A percentile compares a stretch with the other conserved stretches of the same genome.
Evolutionary conservation across 92 coral and sea anemone genomes (phyloP).

Genomic region (Umimayanthus kanabou): DNA sequence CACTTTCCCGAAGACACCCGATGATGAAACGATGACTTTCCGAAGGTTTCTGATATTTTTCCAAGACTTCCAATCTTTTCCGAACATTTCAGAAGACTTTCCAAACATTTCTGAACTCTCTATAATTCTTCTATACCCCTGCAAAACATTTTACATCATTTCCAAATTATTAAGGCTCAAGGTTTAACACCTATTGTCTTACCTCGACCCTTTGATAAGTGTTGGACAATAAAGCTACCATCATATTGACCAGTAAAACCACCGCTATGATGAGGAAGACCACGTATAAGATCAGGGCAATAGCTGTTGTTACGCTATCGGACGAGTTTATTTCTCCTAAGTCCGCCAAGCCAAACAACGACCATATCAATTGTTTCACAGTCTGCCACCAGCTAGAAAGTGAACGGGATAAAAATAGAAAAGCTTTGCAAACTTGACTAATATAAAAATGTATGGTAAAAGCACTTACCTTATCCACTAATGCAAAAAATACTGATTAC

Average conservation of each 20-base stretch:
- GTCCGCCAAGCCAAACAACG: not conserved
- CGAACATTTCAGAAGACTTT: no score
- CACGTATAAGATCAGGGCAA: not conserved
- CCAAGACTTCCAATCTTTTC: no score
- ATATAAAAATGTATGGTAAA: no score
- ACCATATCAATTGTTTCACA: not conserved
- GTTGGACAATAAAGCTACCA: not conserved
- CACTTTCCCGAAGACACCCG: no score
- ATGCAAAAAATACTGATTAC: no score
- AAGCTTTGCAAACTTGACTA: not conserved
- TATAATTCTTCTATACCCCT: no score
- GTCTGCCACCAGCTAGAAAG: slow-evolving; percentile 11
- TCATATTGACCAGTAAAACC: slow-evolving; percentile 3
- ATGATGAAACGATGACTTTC: no score
- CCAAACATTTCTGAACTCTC: no score
- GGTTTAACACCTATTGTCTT: not conserved
- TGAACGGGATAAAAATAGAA: not conserved
- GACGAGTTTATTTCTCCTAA: not conserved
- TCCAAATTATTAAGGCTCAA: no score
- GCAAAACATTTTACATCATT: no score
- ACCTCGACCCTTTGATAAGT: slow-evolving; percentile 18
- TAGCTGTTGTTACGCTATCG: not conserved
- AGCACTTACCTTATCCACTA: no score
- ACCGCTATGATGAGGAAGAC: not conserved
- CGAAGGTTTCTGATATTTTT: no score